Evolutionary conservation across 2,888 invertebrate species (phyloP).

Genomic region (Linnaemya tessellans): DNA sequence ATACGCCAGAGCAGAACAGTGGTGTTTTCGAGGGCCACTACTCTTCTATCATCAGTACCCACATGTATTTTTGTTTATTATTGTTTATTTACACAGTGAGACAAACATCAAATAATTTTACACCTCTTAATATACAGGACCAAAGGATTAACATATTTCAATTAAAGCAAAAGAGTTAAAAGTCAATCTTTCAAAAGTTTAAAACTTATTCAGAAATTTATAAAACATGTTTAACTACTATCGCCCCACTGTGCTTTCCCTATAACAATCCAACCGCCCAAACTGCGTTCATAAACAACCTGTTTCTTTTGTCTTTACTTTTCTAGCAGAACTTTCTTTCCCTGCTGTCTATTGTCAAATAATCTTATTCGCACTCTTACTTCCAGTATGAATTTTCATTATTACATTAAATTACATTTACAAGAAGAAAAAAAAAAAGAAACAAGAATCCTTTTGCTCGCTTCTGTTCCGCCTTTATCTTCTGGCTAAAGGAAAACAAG

Average conservation of each 20-base stretch:
- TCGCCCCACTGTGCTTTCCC: slow-evolving; percentile 27
- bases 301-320: slow-evolving; percentile 26
- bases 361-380: slow-evolving; percentile 20
- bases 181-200: too few relatives aligned
- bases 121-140: too few relatives aligned
- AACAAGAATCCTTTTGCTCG: slow-evolving; percentile 24
- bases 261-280: neutral
- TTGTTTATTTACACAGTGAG: too few relatives aligned
- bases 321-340: neutral
- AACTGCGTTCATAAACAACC: slow-evolving; percentile 55
- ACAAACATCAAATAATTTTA: too few relatives aligned
- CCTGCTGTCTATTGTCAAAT: slow-evolving; percentile 60
- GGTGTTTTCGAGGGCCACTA: too few relatives aligned
- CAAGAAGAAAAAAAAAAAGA: neutral
- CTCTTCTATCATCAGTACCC: too few relatives aligned
- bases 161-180: too few relatives aligned
- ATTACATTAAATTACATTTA: slow-evolving; percentile 24
- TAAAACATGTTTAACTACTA: too few relatives aligned
- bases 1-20: too few relatives aligned
- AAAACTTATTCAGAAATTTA: too few relatives aligned
- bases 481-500: slow-evolving; percentile 53
- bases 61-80: too few relatives aligned
- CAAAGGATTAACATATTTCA: too few relatives aligned
- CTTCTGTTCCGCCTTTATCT: slow-evolving; percentile 35
- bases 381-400: slow-evolving; percentile 60